A percentile compares a stretch with the other conserved stretches of the same genome.
phyloP scores from a whole-genome alignment of 2,113 vertebrate species.

The Henicopernis longicauda region DNA sequence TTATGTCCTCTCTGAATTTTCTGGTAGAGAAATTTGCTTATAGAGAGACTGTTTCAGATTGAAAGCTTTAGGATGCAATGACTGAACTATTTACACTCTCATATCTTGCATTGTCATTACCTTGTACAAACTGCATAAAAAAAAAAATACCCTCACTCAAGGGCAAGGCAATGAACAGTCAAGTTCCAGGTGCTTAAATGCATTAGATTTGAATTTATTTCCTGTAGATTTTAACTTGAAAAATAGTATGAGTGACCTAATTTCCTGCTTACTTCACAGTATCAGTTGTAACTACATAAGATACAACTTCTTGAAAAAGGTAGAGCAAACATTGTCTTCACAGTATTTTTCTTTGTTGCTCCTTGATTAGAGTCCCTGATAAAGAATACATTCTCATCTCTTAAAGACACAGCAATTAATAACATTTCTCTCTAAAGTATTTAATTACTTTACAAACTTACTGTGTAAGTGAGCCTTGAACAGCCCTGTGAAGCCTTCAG shows the following conservation, averaged over 20 bases:
- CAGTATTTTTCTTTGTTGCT: background rate
- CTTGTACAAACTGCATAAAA: background rate
- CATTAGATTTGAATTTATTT: background rate
- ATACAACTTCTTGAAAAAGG: background rate
- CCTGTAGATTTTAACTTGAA: background rate
- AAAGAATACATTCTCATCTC: background rate
- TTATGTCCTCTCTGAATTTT: background rate
- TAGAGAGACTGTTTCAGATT: background rate
- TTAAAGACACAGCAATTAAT: background rate
- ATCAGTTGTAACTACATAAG: background rate
- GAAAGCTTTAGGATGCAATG: background rate
- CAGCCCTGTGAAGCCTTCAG: background rate
- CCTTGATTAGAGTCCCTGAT: background rate
- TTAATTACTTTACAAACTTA: background rate
- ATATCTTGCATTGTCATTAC: background rate
- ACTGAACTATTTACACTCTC: background rate
- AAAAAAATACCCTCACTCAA: background rate
- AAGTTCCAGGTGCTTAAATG: background rate
- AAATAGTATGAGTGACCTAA: background rate
- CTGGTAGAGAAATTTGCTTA: background rate
- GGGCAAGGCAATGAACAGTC: background rate
- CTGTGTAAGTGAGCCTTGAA: background rate
- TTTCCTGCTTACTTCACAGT: background rate
- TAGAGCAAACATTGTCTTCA: background rate
- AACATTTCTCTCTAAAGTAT: background rate